These are phyloP conservation scores for Orientallactaga bullata DNA, from an alignment of 2,113 vertebrate genomes.

Conservation along the genomic window DNA sequence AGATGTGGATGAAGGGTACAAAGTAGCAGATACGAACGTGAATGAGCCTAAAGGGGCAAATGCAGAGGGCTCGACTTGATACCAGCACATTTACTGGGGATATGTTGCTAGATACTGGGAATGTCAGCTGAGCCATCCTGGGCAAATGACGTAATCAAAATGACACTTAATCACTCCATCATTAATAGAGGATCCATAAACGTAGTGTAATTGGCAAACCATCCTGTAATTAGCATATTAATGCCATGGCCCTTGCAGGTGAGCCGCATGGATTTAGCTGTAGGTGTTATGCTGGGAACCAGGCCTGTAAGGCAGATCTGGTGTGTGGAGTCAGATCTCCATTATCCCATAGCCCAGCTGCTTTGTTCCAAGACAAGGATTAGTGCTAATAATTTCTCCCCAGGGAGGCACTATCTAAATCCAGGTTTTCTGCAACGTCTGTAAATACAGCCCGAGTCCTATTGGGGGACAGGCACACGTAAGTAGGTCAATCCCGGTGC, in stretches of 20 bases:
- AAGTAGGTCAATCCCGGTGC: slow-evolving; percentile 85
- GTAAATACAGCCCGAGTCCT: slow-evolving; percentile 76
- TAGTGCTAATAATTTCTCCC: slow-evolving; percentile 87
- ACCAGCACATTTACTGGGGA: too few relatives aligned
- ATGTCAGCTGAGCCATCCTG: not conserved
- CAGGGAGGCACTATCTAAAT: slow-evolving; percentile 83
- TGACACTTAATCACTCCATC: slow-evolving; percentile 77
- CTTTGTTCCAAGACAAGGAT: slow-evolving; percentile 86
- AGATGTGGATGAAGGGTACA: too few relatives aligned
- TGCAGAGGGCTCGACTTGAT: too few relatives aligned
- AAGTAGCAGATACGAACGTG: too few relatives aligned
- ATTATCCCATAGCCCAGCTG: slow-evolving; percentile 77
- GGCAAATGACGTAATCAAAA: slow-evolving; percentile 14
- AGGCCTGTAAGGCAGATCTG: slow-evolving; percentile 74
- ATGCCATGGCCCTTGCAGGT: slow-evolving; percentile 81
- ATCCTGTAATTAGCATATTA: slow-evolving; percentile 82
- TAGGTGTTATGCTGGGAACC: slow-evolving; percentile 68
- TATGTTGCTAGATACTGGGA: not conserved
- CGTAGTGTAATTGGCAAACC: slow-evolving; percentile 80
- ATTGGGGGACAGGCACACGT: slow-evolving; percentile 63
- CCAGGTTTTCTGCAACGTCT: slow-evolving; percentile 80
- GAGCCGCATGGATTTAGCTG: slow-evolving; percentile 76
- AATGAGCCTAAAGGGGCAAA: too few relatives aligned
- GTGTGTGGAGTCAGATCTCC: slow-evolving; percentile 75
- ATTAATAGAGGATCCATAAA: slow-evolving; percentile 82